A percentile compares a stretch with the other conserved stretches of the same genome.
Conservation (phyloP, 1,140 invertebrate genomes). For the Brachionus koreanus region DNA sequence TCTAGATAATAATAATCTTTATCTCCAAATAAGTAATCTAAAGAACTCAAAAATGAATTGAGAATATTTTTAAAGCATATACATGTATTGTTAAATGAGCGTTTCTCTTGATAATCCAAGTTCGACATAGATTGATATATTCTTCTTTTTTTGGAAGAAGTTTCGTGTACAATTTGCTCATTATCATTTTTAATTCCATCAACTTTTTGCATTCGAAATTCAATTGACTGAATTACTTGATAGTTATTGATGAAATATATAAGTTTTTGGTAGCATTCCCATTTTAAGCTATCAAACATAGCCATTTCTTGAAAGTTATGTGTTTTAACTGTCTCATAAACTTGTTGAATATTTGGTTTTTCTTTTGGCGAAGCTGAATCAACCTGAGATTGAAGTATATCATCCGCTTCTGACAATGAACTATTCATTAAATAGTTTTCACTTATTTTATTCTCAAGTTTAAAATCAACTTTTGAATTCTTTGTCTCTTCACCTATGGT, state of each 20-base stretch:
- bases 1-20: neutral
- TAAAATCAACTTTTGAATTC: constrained; percentile 29
- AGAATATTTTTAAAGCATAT: constrained; percentile 30
- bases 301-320: neutral
- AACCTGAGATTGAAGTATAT: constrained; percentile 28
- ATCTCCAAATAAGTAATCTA: constrained; percentile 8
- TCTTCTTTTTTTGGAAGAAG: constrained; percentile 8
- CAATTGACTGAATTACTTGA: constrained; percentile 4
- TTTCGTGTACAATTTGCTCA: neutral
- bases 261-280: neutral
- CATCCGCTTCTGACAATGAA: neutral
- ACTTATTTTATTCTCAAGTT: neutral
- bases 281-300: neutral
- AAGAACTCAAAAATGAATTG: neutral
- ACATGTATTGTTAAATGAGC: neutral
- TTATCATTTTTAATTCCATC: neutral
- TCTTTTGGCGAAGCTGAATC: neutral
- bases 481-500: constrained; percentile 23
- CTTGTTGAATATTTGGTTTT: neutral
- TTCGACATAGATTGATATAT: constrained; percentile 1
- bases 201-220: neutral
- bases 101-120: neutral
- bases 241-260: neutral
- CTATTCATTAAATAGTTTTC: constrained; percentile 22
- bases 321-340: neutral